phyloP scores from a whole-genome alignment of 2,888 invertebrate species.

The Drosophila kambysellisi region DNA sequence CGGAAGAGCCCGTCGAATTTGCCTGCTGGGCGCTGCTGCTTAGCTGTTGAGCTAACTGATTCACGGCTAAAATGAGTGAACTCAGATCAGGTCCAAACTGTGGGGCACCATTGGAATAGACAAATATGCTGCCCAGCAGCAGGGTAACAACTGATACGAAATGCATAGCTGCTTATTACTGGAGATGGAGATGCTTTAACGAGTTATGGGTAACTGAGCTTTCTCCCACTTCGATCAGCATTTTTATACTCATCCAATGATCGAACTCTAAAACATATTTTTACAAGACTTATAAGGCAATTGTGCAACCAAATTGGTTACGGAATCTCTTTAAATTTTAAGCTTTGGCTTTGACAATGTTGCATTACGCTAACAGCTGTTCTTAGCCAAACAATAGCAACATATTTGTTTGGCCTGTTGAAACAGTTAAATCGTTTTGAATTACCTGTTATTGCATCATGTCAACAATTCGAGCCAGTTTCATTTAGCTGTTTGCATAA shows the following conservation, averaged over 20 bases:
- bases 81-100: conserved; percentile 8
- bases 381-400: conserved; percentile 16
- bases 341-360: background rate
- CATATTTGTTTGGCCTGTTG: conserved; percentile 19
- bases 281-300: background rate
- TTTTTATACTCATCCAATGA: conserved; percentile 25
- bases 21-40: conserved; percentile 1
- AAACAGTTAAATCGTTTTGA: conserved; percentile 3
- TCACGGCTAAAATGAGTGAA: conserved; percentile 1
- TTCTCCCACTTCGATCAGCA: background rate
- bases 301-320: background rate
- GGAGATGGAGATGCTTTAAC: background rate
- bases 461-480: background rate
- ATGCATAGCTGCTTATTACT: conserved; percentile 30
- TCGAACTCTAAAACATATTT: background rate
- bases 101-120: conserved; percentile 23
- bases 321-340: conserved; percentile 4
- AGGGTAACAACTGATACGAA: conserved; percentile 33
- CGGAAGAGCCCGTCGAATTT: conserved; percentile 8
- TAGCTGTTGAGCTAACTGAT: conserved; percentile 25
- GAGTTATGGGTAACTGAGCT: conserved; percentile 28
- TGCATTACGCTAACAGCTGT: conserved; percentile 37
- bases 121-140: conserved; percentile 36
- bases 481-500: conserved; percentile 7
- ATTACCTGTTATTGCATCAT: background rate